Conservation (phyloP, 2,113 vertebrate genomes). For the Psammodynastes pulverulentus region DNA sequence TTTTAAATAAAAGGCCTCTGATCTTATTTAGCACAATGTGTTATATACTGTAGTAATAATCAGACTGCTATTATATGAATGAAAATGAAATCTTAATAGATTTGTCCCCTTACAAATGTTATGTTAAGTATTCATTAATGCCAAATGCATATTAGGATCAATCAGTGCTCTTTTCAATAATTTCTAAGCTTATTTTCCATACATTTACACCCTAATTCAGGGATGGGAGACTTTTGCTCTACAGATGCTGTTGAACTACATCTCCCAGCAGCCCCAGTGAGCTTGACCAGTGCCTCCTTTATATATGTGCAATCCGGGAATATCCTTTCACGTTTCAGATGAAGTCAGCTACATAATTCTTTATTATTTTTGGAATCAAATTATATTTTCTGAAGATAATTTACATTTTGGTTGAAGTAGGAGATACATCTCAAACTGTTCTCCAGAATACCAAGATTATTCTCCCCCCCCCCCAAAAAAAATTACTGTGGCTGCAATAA, state of each 20-base stretch:
- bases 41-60: conserved; percentile 30
- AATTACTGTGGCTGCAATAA: neutral
- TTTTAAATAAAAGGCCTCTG: conserved; percentile 61
- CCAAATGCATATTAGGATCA: neutral
- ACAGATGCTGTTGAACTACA: neutral
- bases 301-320: neutral
- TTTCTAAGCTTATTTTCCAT: neutral
- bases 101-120: neutral
- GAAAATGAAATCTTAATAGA: conserved; percentile 39
- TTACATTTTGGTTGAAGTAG: neutral
- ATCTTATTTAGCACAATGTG: conserved; percentile 40
- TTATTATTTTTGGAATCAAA: neutral
- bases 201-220: neutral
- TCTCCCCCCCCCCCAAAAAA: neutral
- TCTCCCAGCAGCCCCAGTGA: neutral
- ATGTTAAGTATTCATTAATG: neutral
- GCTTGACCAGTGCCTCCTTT: neutral
- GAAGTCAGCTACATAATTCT: neutral
- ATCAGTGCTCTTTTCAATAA: neutral
- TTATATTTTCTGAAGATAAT: neutral
- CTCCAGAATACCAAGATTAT: neutral
- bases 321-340: neutral
- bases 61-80: conserved; percentile 31
- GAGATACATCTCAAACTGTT: neutral
- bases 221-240: neutral